Evolutionary conservation across 2,797 vertebrate species (phyloP).

Genomic region (Zenarchopterus dispar): DNA sequence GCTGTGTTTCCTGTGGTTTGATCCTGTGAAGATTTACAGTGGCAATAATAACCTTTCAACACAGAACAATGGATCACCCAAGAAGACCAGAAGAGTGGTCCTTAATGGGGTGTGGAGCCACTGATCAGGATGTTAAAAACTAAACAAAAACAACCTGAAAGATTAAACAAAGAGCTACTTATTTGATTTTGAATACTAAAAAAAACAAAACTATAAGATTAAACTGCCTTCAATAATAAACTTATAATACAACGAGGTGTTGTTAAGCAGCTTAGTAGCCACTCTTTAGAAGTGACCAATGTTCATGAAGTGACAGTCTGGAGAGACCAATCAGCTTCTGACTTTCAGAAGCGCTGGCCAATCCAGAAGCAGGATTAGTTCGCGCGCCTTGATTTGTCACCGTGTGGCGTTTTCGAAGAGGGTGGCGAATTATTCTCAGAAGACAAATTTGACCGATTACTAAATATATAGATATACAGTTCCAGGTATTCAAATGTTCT

Average conservation of each 20-base stretch:
- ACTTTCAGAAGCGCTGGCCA: neutral
- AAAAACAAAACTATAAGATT: neutral
- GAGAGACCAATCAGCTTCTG: slow-evolving; percentile 45
- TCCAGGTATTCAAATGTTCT: too few species aligned
- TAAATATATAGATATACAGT: too few species aligned
- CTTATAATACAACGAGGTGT: neutral
- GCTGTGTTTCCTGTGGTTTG: neutral
- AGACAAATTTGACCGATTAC: neutral
- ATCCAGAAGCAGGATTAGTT: slow-evolving; percentile 5
- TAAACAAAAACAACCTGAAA: too few species aligned
- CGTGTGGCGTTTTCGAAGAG: too few species aligned
- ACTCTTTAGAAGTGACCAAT: slow-evolving; percentile 10
- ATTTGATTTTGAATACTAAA: too few species aligned
- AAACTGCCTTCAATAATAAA: neutral
- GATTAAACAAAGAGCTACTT: too few species aligned
- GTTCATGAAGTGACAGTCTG: accelerated
- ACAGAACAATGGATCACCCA: slow-evolving; percentile 73
- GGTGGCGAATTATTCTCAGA: neutral
- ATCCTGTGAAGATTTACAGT: slow-evolving; percentile 13
- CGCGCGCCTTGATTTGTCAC: neutral
- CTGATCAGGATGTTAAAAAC: slow-evolving; percentile 9
- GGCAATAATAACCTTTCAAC: slow-evolving; percentile 4
- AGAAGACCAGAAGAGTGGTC: slow-evolving; percentile 43
- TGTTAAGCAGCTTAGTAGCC: neutral
- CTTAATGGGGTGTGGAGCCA: slow-evolving; percentile 33